Evolutionary conservation across 2,797 vertebrate genomes (phyloP).

Genomic region (Lophius americanus): DNA sequence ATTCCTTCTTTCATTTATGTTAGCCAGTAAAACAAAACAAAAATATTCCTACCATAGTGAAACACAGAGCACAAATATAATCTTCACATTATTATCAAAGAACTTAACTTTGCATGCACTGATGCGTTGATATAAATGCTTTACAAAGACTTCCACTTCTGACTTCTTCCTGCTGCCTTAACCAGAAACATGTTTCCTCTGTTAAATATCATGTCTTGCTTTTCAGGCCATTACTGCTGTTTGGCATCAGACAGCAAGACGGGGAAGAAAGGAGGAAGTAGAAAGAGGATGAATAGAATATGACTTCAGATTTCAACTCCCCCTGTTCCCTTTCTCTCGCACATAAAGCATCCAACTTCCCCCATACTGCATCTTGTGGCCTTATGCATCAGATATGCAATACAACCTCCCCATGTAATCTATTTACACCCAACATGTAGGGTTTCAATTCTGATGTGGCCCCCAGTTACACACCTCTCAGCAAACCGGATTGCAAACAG

Average conservation of each 20-base stretch:
- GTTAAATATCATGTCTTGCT: constrained; percentile 47
- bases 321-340: constrained; percentile 4
- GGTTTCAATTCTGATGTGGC: constrained; percentile 34
- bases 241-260: constrained; percentile 44
- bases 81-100: constrained; percentile 83
- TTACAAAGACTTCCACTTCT: constrained; percentile 75
- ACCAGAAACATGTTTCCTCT: constrained; percentile 53
- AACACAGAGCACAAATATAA: constrained; percentile 83
- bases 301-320: constrained; percentile 64
- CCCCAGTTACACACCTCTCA: constrained; percentile 31
- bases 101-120: constrained; percentile 84
- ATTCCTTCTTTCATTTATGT: constrained; percentile 73
- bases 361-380: constrained; percentile 48
- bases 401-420: constrained; percentile 58
- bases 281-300: constrained; percentile 64
- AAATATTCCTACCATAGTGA: constrained; percentile 72
- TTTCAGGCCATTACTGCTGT: constrained; percentile 41
- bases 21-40: constrained; percentile 66
- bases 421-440: constrained; percentile 59
- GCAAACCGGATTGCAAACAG: constrained; percentile 31
- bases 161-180: constrained; percentile 50
- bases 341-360: constrained; percentile 34
- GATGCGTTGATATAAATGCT: constrained; percentile 81
- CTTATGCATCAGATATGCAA: constrained; percentile 59
- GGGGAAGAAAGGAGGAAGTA: constrained; percentile 56